Evolutionary conservation across 2,888 invertebrate species (phyloP), one percentile per base, ranked within the genome.

Genomic region (Pyrocoelia pectoralis): DNA sequence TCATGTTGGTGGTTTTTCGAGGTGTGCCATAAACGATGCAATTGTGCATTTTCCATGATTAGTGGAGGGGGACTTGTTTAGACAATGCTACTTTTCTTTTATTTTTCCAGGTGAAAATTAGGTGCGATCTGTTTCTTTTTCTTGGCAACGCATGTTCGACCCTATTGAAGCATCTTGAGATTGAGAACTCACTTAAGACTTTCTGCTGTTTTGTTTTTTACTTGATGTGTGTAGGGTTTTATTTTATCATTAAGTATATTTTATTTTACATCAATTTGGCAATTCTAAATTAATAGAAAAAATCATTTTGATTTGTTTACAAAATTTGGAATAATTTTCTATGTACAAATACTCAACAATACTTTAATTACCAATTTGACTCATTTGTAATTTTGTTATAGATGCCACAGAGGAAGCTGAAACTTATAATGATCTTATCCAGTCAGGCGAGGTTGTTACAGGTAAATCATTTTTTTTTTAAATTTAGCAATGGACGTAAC

Each of bases 361-460:
- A 33, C 8, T 4, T 33, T 33, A 3, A n/a, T 33, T 6, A 6
- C 8, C 9, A 33, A n/a, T 33, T 33, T 33, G 33, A n/a, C 2
- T 64, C 59, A 69, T 41, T 49, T 28, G 46, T 40, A 48, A 66
- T 72, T 80, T 80, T 80, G 81, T 82, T 81, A 74, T 82, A 81
- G 81, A 79, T 79, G 73, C 70, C 56, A 65, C 70, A 61, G 76
- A 83, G 77, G 84, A 84, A 72, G 84, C 88, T 78, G 84, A 88
- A 75, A 91, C 93, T 74, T 86, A 92, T 80, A 90, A 91, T 84
- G 93, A 94, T 85, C 85, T 94, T 79, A 89, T 89, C 78, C 96
- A 97, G 83, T 87, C 87, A 71, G 95, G 95, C 70, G 92, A 93
- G 81, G 91, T 97, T 71, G 87, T 90, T 82, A 89, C 90, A 77